These are phyloP conservation scores for Troglohyphantes excavatus DNA, from an alignment of 2,888 invertebrate genomes.

Conservation along the genomic window DNA sequence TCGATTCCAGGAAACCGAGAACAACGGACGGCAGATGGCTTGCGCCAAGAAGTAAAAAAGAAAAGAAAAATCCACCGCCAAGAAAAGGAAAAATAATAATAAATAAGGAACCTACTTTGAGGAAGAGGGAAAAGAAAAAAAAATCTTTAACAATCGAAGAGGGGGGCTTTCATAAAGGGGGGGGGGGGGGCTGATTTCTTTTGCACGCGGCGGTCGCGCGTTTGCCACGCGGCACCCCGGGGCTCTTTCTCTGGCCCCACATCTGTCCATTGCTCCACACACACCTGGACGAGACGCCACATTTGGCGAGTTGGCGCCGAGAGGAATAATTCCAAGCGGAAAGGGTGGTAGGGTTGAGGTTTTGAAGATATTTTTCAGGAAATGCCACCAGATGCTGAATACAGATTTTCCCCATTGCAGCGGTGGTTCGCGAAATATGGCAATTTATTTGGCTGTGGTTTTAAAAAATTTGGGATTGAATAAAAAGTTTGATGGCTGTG, in stretches of 20 bases:
- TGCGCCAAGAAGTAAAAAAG: conserved; percentile 37
- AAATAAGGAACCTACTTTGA: conserved; percentile 75
- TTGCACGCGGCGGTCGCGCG: conserved; percentile 77
- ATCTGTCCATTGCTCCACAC: conserved; percentile 72
- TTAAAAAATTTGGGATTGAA: too few species aligned
- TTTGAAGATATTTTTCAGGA: neutral
- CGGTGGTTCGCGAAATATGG: too few species aligned
- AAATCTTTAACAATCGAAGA: conserved; percentile 64
- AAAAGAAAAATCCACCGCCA: conserved; percentile 53
- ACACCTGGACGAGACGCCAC: conserved; percentile 29
- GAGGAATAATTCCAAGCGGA: neutral
- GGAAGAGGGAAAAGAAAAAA: conserved; percentile 10
- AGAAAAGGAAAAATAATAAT: conserved; percentile 59
- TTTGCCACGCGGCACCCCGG: conserved; percentile 76
- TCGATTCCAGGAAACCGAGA: conserved; percentile 59
- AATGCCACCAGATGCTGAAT: neutral
- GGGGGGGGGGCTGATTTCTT: conserved; percentile 46
- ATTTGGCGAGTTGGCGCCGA: conserved; percentile 54
- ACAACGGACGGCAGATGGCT: conserved; percentile 71
- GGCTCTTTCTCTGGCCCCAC: conserved; percentile 27
- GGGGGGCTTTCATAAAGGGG: conserved; percentile 45
- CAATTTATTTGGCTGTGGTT: too few species aligned
- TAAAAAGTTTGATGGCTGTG: too few species aligned
- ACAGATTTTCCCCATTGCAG: too few species aligned
- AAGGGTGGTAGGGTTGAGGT: conserved; percentile 6